Conservation (phyloP, 2,888 invertebrate species). For the Caenorhabditis panamensis region DNA sequence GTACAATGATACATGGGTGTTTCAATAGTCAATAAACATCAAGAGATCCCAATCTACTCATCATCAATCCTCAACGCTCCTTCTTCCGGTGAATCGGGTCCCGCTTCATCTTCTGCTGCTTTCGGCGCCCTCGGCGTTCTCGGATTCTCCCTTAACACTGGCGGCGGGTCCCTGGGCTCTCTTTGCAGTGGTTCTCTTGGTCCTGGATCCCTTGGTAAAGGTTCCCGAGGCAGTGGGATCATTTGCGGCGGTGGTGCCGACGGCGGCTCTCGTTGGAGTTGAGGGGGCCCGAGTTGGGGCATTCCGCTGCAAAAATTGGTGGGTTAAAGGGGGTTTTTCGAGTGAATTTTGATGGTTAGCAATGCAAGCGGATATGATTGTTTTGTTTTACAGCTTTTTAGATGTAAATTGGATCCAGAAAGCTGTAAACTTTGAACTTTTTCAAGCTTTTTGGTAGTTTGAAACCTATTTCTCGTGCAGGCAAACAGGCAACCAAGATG, state of each 20-base stretch:
- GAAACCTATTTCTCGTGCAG: slow-evolving; percentile 4
- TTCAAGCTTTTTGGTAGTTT: too few species aligned
- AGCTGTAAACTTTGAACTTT: too few species aligned
- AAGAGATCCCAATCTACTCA: too few species aligned
- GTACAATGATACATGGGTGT: too few species aligned
- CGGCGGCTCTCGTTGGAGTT: slow-evolving; percentile 42
- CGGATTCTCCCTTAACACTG: too few species aligned
- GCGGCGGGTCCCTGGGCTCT: background rate
- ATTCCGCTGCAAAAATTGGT: slow-evolving; percentile 42
- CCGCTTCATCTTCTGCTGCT: background rate
- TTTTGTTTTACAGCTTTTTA: too few species aligned
- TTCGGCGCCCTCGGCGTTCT: slow-evolving; percentile 2
- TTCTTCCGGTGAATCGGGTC: slow-evolving; percentile 60
- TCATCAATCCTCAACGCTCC: slow-evolving; percentile 52
- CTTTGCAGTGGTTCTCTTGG: slow-evolving; percentile 13
- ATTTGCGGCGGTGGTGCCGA: slow-evolving; percentile 48
- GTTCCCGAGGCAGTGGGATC: slow-evolving; percentile 38
- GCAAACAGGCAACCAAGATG: background rate
- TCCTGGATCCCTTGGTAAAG: too few species aligned
- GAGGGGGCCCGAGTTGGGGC: slow-evolving; percentile 53
- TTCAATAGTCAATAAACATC: too few species aligned
- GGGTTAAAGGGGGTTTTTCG: background rate
- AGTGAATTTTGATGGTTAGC: too few species aligned
- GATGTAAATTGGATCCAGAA: too few species aligned
- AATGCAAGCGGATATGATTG: too few species aligned